Base-by-base conservation (phyloP, 2,888 invertebrate genomes). In the Steromphala cineraria region DNA sequence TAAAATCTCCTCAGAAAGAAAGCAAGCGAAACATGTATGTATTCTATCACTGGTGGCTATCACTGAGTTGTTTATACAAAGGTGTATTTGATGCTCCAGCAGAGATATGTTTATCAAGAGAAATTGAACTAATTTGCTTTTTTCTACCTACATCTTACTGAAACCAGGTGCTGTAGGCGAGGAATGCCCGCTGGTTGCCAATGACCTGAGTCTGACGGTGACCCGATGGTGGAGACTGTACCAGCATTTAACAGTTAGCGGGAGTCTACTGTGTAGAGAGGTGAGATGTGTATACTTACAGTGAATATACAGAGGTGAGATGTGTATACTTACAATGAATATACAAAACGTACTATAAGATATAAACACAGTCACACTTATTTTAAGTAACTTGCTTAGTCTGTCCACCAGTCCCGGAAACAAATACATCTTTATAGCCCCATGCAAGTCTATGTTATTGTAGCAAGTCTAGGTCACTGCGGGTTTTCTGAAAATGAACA, bases 41-140 rank as follows among this genome's bases (percentile, higher is more conserved):
- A 62, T 62, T 24, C 15, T 24, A 15, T 24, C 15, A 24, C 13
- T 24, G 17, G 28, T 28, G 62, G 62, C 24, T 62, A 62, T 62
- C 62, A 62, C 62, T 15, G 62, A 13, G 10, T 10, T 62, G 62
- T 62, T 62, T 62, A 62, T 62, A 62, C 28, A 62, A 24, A 62
- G 62, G 62, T 62, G 24, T 62, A 62, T 62, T 21, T 62, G 62
- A 21, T 62, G 62, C 28, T 28, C 28, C 2, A 24, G 21, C 24
- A 62, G 62, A 24, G 62, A 62, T 62, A 62, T 62, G 62, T 62
- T 62, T 62, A 62, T 62, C 62, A 28, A 15, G 62, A 62, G 62
- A 62, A 62, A 62, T 62, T 62, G 62, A 62, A 62, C 62, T 62
- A 62, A 62, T 62, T 62, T 62, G 62, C 62, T 62, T 62, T 62